Evolutionary conservation across 2,113 vertebrate species (phyloP), one percentile per base, ranked within the genome.

Genomic region (Uropsilus gracilis): DNA sequence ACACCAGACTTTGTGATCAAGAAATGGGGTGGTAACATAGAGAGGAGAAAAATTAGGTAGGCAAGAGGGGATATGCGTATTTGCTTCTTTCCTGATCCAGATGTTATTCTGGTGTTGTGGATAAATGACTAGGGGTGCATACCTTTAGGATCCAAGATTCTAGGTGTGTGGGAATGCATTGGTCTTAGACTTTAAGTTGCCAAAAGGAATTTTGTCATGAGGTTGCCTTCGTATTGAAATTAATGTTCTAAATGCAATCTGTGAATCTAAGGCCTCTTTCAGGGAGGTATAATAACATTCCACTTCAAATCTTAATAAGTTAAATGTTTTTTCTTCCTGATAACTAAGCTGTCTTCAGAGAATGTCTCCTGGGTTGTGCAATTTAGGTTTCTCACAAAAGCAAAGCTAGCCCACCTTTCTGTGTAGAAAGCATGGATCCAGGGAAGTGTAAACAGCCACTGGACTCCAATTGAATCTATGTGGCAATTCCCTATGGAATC

Each of bases 321-420:
- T 39, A 64, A 78, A 8, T 66, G 39, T 71, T 84, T 89, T 90
- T 72, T 44, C 44, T 96, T 96, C 63, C 68, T 75, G 44, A 82
- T 57, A 22, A 86, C 46, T 34, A 76, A 82, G 55, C 53, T 91
- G 82, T 93, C 50, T 86, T 71, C 20, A 44, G 77, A 78, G 90
- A 80, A 16, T 72, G 30, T 61, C 34, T 88, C 26, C 22, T 34
- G 37, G 64, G 68, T 61, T 57, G 16, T 32, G n/a, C 46, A 17
- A 83, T 2, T 10, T 78, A 83, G 77, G 53, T 34, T 53, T 77
- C 46, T 30, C 42, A 18, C 12, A 32, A n/a, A 63, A 73, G 30
- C 37, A 55, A 87, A 24, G 24, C 14, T 39, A 13, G 50, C 69
- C 7, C 3, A 22, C 48, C 22, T 75, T 11, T 39, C 28, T 44